Base-by-base conservation (phyloP, 2,113 vertebrate species). In the Mixornis gularis region DNA sequence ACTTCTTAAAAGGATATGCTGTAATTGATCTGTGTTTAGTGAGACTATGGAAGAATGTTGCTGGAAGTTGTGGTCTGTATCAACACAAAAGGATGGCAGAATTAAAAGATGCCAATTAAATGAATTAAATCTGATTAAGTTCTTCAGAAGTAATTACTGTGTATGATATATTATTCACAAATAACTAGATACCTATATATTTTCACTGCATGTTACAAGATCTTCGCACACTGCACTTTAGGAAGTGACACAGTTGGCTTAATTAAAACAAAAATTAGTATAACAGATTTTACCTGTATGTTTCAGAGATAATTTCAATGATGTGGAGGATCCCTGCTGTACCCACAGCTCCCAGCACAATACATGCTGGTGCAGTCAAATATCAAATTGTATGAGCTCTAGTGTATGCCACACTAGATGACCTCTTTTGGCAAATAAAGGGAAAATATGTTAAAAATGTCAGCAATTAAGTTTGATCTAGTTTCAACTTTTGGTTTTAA, bases 1-100 rank as follows among this genome's bases (percentile, higher is more conserved):
- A 91, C 83, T 97, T 96, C 94, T 79, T 96, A 93, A 93, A 95
- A 96, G 66, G 84, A 85, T 95, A 89, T 63, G 51, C 56, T 94
- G 36, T 71, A 96, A 95, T 71, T 84, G 92, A 93, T 91, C 79
- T 95, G 41, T 93, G 59, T 97, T 97, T 95, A 95, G 93, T 93
- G 95, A 93, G 44, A 63, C 48, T 77, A 69, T 72, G 77, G 95
- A 91, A 96, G 77, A 91, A 93, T 71, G 95, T 79, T 94, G 94
- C 87, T 89, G 95, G 85, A 94, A 97, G 93, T 97, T 97, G 89
- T 85, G 91, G 78, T 40, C 70, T 74, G 70, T 90, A 95, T 74
- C 88, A 94, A 85, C 41, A 92, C n/a, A 96, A 92, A 94, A 95
- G 89, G 94, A 91, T 4, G 3, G 49, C 56, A 73, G 44, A 91